Conservation (phyloP, 2,113 vertebrate species). For the Loxodonta africana region DNA sequence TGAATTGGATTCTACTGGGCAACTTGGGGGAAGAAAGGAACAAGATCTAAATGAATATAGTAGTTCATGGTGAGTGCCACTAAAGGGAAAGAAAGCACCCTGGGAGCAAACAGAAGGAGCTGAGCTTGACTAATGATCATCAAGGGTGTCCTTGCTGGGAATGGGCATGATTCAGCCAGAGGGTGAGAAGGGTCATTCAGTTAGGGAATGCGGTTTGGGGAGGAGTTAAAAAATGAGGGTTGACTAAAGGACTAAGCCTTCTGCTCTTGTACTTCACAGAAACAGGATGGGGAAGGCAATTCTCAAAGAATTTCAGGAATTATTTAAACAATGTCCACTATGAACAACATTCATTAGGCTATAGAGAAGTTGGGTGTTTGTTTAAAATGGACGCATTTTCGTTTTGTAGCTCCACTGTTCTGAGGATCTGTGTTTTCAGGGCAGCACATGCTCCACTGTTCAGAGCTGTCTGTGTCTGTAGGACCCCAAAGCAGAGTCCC, state of each 20-base stretch:
- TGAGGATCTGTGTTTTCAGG: background rate
- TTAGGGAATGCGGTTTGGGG: too few relatives aligned
- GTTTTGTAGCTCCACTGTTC: background rate
- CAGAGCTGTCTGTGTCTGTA: background rate
- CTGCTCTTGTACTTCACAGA: fast-evolving
- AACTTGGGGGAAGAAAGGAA: background rate
- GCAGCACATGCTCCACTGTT: background rate
- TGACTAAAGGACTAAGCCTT: background rate
- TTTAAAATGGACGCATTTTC: slow-evolving; percentile 38
- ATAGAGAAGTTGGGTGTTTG: background rate
- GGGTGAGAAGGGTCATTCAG: fast-evolving
- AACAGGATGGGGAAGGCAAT: background rate
- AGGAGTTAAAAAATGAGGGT: background rate
- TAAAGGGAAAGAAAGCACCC: background rate
- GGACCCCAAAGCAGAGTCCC: background rate
- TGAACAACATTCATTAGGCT: background rate
- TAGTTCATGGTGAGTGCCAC: background rate
- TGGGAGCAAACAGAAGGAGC: too few relatives aligned
- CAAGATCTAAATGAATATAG: background rate
- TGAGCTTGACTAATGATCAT: too few relatives aligned
- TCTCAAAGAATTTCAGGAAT: slow-evolving; percentile 8
- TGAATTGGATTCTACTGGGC: background rate
- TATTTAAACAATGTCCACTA: background rate
- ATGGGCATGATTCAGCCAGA: background rate
- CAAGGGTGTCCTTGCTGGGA: background rate